A percentile compares a stretch with the other conserved stretches of the same genome.
Evolutionary conservation across 2,797 vertebrate species (phyloP).

Genomic region (Decapterus maruadsi): DNA sequence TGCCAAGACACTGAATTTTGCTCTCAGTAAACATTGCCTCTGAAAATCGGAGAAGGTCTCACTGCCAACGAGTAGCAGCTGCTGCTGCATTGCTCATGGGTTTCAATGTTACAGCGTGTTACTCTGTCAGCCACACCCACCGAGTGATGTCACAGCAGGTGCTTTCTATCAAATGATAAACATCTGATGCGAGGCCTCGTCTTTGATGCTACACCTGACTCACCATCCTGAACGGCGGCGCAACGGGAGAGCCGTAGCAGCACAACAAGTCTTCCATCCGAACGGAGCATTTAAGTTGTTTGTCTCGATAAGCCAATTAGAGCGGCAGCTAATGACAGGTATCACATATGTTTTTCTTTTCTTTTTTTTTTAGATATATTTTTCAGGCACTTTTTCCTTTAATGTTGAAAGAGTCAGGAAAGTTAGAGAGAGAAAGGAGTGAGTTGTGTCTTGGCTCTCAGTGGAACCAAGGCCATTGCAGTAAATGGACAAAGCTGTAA

Average conservation of each 20-base stretch:
- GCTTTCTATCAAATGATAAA: background rate
- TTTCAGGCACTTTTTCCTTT: too few relatives aligned
- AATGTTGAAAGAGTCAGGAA: too few relatives aligned
- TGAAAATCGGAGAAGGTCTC: background rate
- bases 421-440: too few relatives aligned
- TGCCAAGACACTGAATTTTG: slow-evolving; percentile 4
- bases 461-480: too few relatives aligned
- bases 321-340: too few relatives aligned
- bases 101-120: background rate
- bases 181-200: background rate
- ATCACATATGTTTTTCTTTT: too few relatives aligned
- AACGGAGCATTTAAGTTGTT: background rate
- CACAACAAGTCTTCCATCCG: background rate
- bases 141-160: background rate
- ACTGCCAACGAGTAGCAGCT: background rate
- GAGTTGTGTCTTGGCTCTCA: too few relatives aligned
- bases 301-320: background rate
- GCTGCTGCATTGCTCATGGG: background rate
- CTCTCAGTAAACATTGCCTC: slow-evolving; percentile 11
- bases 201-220: background rate
- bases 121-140: background rate
- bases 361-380: too few relatives aligned
- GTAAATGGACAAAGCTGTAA: too few relatives aligned
- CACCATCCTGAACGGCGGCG: background rate
- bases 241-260: background rate